Evolutionary conservation across 2,113 vertebrate species (phyloP), one percentile per base, ranked within the genome.

Genomic region (Psilopsiagon aymara): DNA sequence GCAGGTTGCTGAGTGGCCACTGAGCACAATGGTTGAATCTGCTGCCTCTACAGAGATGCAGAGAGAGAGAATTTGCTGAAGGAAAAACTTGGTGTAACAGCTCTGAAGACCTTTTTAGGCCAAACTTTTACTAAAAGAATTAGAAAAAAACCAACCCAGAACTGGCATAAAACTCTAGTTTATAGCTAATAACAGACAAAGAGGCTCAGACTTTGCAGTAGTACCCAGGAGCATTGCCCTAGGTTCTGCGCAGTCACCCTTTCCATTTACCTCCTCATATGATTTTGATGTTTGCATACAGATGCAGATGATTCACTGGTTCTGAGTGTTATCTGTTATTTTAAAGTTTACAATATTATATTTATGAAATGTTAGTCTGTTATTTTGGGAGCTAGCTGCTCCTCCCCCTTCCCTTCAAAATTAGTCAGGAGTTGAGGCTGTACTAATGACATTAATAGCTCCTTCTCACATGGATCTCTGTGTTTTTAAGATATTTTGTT

Each of bases 361-460:
- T n/a, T 59, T 23, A 13, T n/a, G 17, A 55, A 19, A 29, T 57
- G 31, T 57, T 57, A 57, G 33, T n/a, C 55, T 21, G 31, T 57
- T 33, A 18, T 29, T 88, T 43, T 17, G 11, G 13, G 52, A 49
- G 10, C 9, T 62, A 39, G 2, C 25, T 41, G 10, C 6, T 3
- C 47, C 70, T 41, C 5, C 5, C 8, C 1, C 2, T 91, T 82
- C 23, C 11, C 29, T 86, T 70, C 27, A 76, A 57, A 80, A 71
- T 20, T 60, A 31, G 11, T 35, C n/a, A 71, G 81, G 8, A 83
- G n/a, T 6, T 6, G 4, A 29, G 77, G 14, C 8, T 64, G 24
- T 10, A 44, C 5, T 37, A 75, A 57, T 17, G 0, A 20, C 0
- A 3, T 25, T 39, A 59, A 23, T 13, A 67, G 1, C 6, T 80